phyloP scores from a whole-genome alignment of 2,888 invertebrate genomes.

The Deilephila elpenor region DNA sequence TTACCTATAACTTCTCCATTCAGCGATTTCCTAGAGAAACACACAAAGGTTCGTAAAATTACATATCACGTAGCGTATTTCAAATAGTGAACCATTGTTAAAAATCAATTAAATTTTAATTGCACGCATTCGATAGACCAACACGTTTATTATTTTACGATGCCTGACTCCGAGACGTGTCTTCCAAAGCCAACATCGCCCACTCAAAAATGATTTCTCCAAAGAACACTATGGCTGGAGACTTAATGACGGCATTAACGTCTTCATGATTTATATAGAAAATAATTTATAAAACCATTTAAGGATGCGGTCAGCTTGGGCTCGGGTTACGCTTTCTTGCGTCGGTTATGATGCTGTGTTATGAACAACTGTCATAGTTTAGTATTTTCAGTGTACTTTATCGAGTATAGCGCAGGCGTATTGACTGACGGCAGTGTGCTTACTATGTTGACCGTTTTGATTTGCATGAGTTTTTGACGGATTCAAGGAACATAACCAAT shows the following conservation, averaged over 20 bases:
- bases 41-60: not conserved
- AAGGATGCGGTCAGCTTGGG: constrained; percentile 19
- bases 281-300: constrained; percentile 30
- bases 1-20: not conserved
- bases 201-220: constrained; percentile 28
- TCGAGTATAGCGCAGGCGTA: not conserved
- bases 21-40: not conserved
- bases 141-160: constrained; percentile 21
- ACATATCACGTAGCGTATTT: not conserved
- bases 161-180: not conserved
- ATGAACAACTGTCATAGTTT: constrained; percentile 4
- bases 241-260: constrained; percentile 30
- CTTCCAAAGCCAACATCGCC: constrained; percentile 22
- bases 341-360: not conserved
- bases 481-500: no score
- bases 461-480: no score
- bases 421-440: not conserved
- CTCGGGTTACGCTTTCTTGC: constrained; percentile 11
- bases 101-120: constrained; percentile 6
- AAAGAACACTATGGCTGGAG: constrained; percentile 27
- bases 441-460: no score
- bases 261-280: constrained; percentile 28
- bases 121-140: not conserved
- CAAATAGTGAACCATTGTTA: not conserved
- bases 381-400: not conserved